These are phyloP conservation scores for Tautogolabrus adspersus DNA, from an alignment of 2,113 vertebrate genomes.

Conservation along the genomic window DNA sequence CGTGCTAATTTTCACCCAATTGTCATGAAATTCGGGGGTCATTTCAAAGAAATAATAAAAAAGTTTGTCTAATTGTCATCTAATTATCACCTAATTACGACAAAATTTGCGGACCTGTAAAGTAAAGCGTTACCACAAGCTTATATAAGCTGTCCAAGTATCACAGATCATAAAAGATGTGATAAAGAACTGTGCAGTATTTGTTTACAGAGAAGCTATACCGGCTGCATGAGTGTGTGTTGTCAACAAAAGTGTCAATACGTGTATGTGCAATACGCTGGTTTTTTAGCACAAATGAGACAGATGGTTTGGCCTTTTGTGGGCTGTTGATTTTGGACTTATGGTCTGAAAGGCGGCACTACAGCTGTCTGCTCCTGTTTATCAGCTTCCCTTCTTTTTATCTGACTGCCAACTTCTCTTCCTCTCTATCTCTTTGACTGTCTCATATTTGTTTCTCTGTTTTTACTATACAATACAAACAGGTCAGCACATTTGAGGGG, in stretches of 20 bases:
- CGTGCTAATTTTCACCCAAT: too few relatives aligned
- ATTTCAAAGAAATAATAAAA: too few relatives aligned
- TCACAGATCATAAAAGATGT: background rate
- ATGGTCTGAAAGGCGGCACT: conserved; percentile 42
- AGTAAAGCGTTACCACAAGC: too few relatives aligned
- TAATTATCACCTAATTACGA: too few relatives aligned
- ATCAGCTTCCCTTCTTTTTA: conserved; percentile 54
- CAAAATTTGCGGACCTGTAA: too few relatives aligned
- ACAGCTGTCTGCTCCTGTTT: conserved; percentile 55
- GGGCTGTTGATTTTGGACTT: conserved; percentile 44
- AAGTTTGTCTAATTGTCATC: too few relatives aligned
- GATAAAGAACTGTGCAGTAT: background rate
- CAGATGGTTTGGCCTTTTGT: conserved; percentile 55
- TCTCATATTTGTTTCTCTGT: conserved; percentile 38
- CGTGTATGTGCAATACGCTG: conserved; percentile 10
- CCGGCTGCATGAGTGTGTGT: background rate
- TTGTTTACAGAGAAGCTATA: background rate
- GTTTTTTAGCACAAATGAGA: conserved; percentile 25
- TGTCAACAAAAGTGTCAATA: conserved; percentile 3
- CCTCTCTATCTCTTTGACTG: conserved; percentile 36
- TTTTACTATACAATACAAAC: conserved; percentile 28
- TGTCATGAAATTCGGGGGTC: too few relatives aligned
- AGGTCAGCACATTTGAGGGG: conserved; percentile 23
- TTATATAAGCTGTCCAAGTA: background rate
- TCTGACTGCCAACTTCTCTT: conserved; percentile 49